Conservation (phyloP, 2,113 vertebrate species). For the Halichoeres trimaculatus region DNA sequence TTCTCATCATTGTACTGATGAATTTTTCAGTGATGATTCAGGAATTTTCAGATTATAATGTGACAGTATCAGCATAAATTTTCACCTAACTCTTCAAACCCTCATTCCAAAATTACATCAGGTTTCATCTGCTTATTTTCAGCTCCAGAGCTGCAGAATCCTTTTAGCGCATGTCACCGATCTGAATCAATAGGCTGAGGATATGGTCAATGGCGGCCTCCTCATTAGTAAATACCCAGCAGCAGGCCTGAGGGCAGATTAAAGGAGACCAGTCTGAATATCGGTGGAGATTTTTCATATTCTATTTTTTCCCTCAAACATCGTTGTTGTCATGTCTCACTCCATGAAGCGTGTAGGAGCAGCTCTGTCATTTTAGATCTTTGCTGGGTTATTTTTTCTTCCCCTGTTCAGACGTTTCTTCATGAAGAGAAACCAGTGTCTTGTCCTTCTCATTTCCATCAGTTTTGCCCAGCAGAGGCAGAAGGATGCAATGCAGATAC, state of each 20-base stretch:
- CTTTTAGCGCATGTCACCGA: constrained; percentile 68
- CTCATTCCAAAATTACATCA: constrained; percentile 26
- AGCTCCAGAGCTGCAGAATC: constrained; percentile 65
- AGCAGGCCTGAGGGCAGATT: constrained; percentile 77
- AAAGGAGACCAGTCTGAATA: constrained; percentile 64
- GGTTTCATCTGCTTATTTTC: constrained; percentile 60
- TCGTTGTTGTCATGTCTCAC: constrained; percentile 44
- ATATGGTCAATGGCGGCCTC: constrained; percentile 64
- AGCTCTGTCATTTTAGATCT: constrained; percentile 2
- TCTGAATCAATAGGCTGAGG: constrained; percentile 67
- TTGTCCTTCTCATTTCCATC: background rate
- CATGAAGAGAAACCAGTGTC: constrained; percentile 5
- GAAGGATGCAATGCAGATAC: background rate
- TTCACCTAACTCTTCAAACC: constrained; percentile 1
- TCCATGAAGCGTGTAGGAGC: constrained; percentile 40
- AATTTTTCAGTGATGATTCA: background rate
- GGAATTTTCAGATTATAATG: background rate
- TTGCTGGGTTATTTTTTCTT: background rate
- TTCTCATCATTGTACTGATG: background rate
- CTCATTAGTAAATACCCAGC: constrained; percentile 76
- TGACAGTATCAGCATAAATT: background rate
- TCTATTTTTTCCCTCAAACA: constrained; percentile 20
- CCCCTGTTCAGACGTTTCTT: constrained; percentile 27
- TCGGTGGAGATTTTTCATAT: constrained; percentile 18
- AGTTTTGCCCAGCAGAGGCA: background rate